Percentiles rank a stretch among this genome's conserved stretches.
Evolutionary conservation across 2,888 invertebrate genomes (phyloP).

Genomic region (Drosophila peninsularis): DNA sequence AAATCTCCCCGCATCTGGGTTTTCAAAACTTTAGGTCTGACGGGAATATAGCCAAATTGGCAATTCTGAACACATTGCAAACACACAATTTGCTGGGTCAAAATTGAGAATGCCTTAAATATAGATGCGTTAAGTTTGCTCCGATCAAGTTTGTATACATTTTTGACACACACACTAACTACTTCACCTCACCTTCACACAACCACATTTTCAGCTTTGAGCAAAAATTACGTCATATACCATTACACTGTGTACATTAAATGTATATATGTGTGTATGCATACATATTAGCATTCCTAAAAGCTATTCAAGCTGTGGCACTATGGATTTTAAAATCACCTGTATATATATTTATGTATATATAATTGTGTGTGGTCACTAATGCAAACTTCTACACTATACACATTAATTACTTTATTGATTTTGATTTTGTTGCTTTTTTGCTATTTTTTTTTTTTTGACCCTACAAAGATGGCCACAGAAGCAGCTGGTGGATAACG

Average conservation of each 20-base stretch:
- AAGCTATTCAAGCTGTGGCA: background rate
- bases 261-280: background rate
- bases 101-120: conserved; percentile 16
- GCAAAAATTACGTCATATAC: conserved; percentile 44
- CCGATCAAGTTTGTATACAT: conserved; percentile 21
- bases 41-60: too few relatives aligned
- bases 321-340: background rate
- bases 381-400: background rate
- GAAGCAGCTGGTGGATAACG: conserved; percentile 13
- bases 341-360: background rate
- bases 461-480: conserved; percentile 11
- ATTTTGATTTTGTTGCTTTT: conserved; percentile 29
- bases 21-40: too few relatives aligned
- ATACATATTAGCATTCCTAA: conserved; percentile 4
- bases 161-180: background rate
- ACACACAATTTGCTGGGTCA: conserved; percentile 11
- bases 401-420: conserved; percentile 20
- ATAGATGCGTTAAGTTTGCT: conserved; percentile 1
- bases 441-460: background rate
- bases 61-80: too few relatives aligned
- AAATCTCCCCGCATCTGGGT: too few relatives aligned
- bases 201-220: background rate
- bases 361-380: background rate
- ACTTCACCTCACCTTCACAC: conserved; percentile 3
- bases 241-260: conserved; percentile 10